phyloP scores from a whole-genome alignment of 2,113 vertebrate species.

The Lamprotornis superbus region DNA sequence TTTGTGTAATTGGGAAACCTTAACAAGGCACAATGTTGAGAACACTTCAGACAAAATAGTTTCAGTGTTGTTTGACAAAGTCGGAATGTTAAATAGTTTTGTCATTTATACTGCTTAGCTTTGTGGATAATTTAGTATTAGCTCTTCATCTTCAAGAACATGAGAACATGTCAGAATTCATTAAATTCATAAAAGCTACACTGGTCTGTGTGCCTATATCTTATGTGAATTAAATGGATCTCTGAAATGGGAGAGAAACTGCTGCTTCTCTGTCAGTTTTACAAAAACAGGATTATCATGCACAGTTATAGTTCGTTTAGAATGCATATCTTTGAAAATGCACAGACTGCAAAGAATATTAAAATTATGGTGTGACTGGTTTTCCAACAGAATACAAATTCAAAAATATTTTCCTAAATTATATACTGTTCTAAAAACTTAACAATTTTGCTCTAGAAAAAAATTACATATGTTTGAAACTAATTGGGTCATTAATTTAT shows the following conservation, averaged over 20 bases:
- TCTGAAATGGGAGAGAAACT: neutral
- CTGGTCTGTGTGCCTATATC: neutral
- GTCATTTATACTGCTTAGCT: neutral
- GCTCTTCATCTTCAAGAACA: neutral
- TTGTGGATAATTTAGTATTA: neutral
- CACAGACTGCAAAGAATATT: neutral
- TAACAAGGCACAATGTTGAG: neutral
- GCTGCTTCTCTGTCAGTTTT: neutral
- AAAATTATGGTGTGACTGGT: neutral
- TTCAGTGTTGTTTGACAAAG: neutral
- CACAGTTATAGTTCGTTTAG: neutral
- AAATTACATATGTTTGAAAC: neutral
- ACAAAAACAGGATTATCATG: neutral
- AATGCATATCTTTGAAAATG: neutral
- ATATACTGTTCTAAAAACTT: neutral
- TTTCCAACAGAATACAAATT: neutral
- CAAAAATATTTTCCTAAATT: neutral
- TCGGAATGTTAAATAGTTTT: neutral
- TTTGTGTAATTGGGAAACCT: neutral
- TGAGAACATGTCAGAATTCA: neutral
- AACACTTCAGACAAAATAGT: neutral
- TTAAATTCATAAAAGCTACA: neutral
- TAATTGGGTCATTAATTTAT: neutral
- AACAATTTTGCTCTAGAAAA: neutral
- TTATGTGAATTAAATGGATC: neutral